Conservation (phyloP, 1,140 invertebrate species). For the Laodelphax striatellus region DNA sequence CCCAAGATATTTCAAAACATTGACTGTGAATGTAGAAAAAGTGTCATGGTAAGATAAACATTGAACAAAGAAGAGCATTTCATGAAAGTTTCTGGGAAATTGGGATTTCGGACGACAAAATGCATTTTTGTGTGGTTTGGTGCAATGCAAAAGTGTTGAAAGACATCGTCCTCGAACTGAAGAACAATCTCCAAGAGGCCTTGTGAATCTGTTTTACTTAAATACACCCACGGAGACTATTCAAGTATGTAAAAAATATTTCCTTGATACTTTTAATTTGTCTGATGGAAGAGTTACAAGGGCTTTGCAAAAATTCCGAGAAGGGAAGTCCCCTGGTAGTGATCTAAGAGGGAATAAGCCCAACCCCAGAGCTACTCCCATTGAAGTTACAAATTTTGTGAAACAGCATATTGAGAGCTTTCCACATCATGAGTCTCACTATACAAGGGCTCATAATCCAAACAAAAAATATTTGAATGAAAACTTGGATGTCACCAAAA, state of each 20-base stretch:
- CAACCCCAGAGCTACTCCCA: neutral
- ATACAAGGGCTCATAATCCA: slow-evolving; percentile 29
- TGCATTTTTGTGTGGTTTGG: neutral
- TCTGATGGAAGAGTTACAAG: slow-evolving; percentile 4
- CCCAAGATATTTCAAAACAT: too few relatives aligned
- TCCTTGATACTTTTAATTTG: neutral
- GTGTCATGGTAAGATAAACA: too few relatives aligned
- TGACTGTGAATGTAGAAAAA: too few relatives aligned
- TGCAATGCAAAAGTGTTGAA: neutral
- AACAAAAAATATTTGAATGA: slow-evolving; percentile 35
- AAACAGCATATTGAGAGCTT: neutral
- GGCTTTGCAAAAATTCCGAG: neutral
- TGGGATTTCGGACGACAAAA: neutral
- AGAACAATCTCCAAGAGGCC: neutral
- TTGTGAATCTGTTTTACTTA: neutral
- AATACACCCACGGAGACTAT: neutral
- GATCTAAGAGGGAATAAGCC: neutral
- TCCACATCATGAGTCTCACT: slow-evolving; percentile 11
- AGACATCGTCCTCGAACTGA: neutral
- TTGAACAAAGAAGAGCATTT: too few relatives aligned
- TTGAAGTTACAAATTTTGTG: neutral
- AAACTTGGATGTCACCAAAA: slow-evolving; percentile 34
- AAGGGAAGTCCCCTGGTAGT: neutral
- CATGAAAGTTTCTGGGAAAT: too few relatives aligned
- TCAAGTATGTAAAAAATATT: slow-evolving; percentile 7